Evolutionary conservation across 2,888 invertebrate genomes (phyloP), one percentile per base, ranked within the genome.

Genomic region (Drosophila eohydei): DNA sequence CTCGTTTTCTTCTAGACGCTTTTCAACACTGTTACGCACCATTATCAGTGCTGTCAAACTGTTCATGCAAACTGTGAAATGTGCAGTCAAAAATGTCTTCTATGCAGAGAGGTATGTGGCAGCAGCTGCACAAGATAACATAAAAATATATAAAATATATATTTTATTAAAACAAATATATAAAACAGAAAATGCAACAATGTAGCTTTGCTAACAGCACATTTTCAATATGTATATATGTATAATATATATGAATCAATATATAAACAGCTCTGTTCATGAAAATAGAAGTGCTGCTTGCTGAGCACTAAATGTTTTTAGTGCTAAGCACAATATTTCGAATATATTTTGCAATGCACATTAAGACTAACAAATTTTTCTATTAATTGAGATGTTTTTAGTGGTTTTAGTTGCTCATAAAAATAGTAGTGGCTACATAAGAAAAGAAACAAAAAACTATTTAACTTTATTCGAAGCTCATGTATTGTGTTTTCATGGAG

Each of bases 21-120:
- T 36, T 36, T 12, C 21, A 32, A n/a, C n/a, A 44, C 32, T 40
- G n/a, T 30, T 21, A 4, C 7, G 4, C 28, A 12, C 21, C 30
- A 1, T 44, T 44, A 7, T n/a, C 11, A 36, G n/a, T n/a, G n/a
- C 21, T n/a, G 12, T 30, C 34, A 54, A 48, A 40, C 48, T 48
- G 40, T 46, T 2, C 46, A 34, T 14, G 14, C 16, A 44, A 43
- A 32, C 16, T n/a, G 55, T 43, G 11, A 4, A 51, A 51, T 56
- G 55, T 62, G 48, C 62, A 52, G 36, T 40, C 32, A n/a, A 62
- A 34, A 50, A 28, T 28, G 55, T 43, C 9, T 55, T 34, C 8
- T 21, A 28, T 36, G 14, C 36, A 14, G 11, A 28, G 12, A 21
- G 7, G 16, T 61, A 11, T 62, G 30, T 41, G 30, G 12, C 41